Conservation (phyloP, 1,140 invertebrate genomes). For the Ganaspis sp. region DNA sequence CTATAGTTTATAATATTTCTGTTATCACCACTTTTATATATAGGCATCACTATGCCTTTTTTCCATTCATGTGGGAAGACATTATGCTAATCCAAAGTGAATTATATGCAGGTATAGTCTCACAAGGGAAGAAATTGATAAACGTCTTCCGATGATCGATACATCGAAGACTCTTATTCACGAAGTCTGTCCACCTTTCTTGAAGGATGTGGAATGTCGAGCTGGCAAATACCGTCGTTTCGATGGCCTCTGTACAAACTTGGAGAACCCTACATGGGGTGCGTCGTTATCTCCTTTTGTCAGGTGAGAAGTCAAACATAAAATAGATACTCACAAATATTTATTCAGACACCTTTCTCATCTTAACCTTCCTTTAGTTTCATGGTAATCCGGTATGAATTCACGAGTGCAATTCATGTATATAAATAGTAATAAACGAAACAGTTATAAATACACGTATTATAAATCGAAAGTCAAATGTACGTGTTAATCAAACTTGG, state of each 20-base stretch:
- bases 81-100: not conserved
- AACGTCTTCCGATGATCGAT: conserved; percentile 91
- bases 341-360: conserved; percentile 7
- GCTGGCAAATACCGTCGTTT: conserved; percentile 93
- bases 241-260: conserved; percentile 95
- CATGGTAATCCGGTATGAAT: conserved; percentile 9
- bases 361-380: conserved; percentile 6
- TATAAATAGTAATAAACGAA: not conserved
- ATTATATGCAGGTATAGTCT: conserved; percentile 84
- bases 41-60: no score
- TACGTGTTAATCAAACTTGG: not conserved
- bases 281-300: conserved; percentile 89
- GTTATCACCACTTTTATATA: no score
- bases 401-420: not conserved
- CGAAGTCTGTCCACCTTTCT: conserved; percentile 91
- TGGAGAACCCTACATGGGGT: conserved; percentile 94
- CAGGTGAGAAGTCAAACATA: conserved; percentile 76
- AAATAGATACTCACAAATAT: not conserved
- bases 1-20: no score
- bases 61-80: not conserved
- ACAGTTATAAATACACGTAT: conserved; percentile 7
- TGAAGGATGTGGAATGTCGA: conserved; percentile 90
- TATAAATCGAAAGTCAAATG: not conserved
- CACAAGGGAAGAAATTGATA: conserved; percentile 90
- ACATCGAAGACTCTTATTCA: conserved; percentile 91